A percentile compares a stretch with the other conserved stretches of the same genome.
These are phyloP conservation scores for Drosophila phalerata DNA, from an alignment of 2,888 invertebrate species.

Conservation along the genomic window DNA sequence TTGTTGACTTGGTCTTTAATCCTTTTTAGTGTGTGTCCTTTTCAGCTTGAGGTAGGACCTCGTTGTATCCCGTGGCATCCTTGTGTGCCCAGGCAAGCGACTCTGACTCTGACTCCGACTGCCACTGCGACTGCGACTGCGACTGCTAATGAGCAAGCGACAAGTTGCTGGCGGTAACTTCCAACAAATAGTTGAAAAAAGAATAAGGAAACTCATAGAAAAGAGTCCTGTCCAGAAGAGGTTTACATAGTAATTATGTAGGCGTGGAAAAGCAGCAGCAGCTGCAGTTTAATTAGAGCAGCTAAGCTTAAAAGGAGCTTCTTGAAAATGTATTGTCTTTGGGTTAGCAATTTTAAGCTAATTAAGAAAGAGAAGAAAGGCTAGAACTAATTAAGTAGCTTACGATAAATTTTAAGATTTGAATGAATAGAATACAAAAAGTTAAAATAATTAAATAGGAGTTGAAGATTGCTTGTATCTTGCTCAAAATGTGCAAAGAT, in stretches of 20 bases:
- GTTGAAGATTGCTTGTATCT: not conserved
- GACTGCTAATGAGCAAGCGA: constrained; percentile 68
- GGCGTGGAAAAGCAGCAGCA: constrained; percentile 19
- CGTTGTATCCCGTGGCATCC: constrained; percentile 20
- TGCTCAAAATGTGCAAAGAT: not conserved
- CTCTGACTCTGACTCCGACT: too few relatives aligned
- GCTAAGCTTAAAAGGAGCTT: constrained; percentile 4
- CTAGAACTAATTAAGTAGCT: not conserved
- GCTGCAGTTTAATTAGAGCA: constrained; percentile 24
- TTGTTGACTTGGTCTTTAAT: constrained; percentile 62
- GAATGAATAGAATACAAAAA: not conserved
- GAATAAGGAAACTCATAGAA: not conserved
- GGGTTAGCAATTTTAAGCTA: constrained; percentile 1
- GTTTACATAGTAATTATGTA: constrained; percentile 39
- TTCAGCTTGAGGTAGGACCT: constrained; percentile 60
- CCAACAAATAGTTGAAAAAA: constrained; percentile 14
- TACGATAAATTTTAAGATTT: not conserved
- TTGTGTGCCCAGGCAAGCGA: constrained; percentile 41
- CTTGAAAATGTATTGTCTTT: constrained; percentile 5
- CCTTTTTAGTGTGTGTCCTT: constrained; percentile 42
- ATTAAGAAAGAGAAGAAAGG: not conserved
- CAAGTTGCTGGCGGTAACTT: constrained; percentile 39
- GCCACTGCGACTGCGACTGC: constrained; percentile 26
- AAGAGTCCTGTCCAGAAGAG: constrained; percentile 12
- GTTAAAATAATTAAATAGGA: not conserved